phyloP scores from a whole-genome alignment of 2,888 invertebrate genomes.

The Boloria euphrosyne region DNA sequence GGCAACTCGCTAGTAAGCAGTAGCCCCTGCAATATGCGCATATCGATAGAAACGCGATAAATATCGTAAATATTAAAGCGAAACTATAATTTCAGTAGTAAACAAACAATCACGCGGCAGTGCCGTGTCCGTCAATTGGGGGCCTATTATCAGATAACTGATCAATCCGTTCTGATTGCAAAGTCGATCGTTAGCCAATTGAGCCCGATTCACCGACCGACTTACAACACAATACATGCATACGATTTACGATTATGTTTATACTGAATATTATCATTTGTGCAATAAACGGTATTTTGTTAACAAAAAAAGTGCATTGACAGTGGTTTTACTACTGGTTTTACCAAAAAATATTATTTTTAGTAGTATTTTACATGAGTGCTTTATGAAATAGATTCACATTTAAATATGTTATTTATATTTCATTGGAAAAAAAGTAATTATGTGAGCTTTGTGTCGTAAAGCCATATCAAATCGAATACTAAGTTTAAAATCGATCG shows the following conservation, averaged over 20 bases:
- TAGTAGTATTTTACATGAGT: too few relatives aligned
- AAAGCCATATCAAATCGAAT: constrained; percentile 53
- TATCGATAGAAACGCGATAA: background rate
- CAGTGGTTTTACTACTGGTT: too few relatives aligned
- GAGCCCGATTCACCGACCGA: constrained; percentile 62
- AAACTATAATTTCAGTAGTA: constrained; percentile 13
- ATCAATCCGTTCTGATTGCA: constrained; percentile 80
- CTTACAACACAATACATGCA: constrained; percentile 26
- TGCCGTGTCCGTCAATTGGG: constrained; percentile 49
- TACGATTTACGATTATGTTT: too few relatives aligned
- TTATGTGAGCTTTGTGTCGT: constrained; percentile 50
- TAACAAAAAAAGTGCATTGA: too few relatives aligned
- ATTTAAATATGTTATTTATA: constrained; percentile 41
- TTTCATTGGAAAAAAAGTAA: constrained; percentile 48
- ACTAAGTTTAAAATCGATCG: constrained; percentile 56
- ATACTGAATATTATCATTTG: too few relatives aligned
- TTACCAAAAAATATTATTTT: too few relatives aligned
- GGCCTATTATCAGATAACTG: constrained; percentile 72
- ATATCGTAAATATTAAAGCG: background rate
- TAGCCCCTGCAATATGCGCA: too few relatives aligned
- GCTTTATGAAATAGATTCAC: background rate
- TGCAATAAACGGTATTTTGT: too few relatives aligned
- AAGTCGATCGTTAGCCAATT: constrained; percentile 81
- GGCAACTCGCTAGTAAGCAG: too few relatives aligned
- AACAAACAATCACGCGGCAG: constrained; percentile 43